Evolutionary conservation across 2,888 invertebrate genomes (phyloP).

Genomic region (Drosophila fungiperda): DNA sequence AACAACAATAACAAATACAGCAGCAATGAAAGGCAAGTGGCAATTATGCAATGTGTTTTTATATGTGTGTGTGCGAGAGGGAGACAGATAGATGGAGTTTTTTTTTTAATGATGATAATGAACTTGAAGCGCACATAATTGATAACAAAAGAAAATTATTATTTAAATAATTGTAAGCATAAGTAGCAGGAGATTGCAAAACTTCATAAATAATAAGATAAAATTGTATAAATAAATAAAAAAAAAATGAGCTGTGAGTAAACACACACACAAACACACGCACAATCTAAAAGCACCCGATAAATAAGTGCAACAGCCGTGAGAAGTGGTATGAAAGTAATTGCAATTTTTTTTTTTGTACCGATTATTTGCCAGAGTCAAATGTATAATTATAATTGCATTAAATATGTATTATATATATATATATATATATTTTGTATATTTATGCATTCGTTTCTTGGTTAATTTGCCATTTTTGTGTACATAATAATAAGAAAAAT

Average conservation of each 20-base stretch:
- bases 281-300: slow-evolving; percentile 2
- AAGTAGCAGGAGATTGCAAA: slow-evolving; percentile 38
- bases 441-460: slow-evolving; percentile 27
- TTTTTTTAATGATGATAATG: slow-evolving; percentile 74
- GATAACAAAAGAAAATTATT: slow-evolving; percentile 70
- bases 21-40: slow-evolving; percentile 30
- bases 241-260: slow-evolving; percentile 33
- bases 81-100: slow-evolving; percentile 22
- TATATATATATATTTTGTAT: slow-evolving; percentile 5
- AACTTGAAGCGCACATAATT: slow-evolving; percentile 68
- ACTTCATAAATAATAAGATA: slow-evolving; percentile 57
- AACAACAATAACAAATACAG: slow-evolving; percentile 39
- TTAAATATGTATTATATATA: slow-evolving; percentile 10
- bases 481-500: slow-evolving; percentile 33
- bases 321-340: slow-evolving; percentile 61
- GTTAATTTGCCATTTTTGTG: slow-evolving; percentile 32
- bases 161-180: slow-evolving; percentile 14
- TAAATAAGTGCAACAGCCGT: slow-evolving; percentile 50
- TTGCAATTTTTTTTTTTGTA: slow-evolving; percentile 70
- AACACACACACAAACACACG: slow-evolving; percentile 1
- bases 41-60: slow-evolving; percentile 54
- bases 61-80: slow-evolving; percentile 4
- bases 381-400: slow-evolving; percentile 47
- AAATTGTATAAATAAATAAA: slow-evolving; percentile 69
- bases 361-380: slow-evolving; percentile 66